Evolutionary conservation across 2,113 vertebrate species (phyloP).

Genomic region (Hippocampus comes): DNA sequence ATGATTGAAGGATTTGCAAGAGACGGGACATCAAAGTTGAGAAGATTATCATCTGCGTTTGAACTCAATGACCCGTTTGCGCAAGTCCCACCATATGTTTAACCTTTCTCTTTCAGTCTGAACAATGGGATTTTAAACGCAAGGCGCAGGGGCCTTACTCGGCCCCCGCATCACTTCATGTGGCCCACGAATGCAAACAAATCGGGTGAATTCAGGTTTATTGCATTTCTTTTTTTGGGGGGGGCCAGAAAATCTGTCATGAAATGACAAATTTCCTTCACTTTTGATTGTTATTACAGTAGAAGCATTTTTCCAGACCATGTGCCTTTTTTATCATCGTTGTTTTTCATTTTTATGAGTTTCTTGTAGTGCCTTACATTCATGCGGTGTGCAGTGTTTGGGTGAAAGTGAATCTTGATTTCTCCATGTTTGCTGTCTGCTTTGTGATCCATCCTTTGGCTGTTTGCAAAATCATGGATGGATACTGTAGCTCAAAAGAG

Average conservation of each 20-base stretch:
- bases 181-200: neutral
- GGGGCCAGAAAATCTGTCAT: too few species aligned
- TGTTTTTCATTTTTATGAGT: neutral
- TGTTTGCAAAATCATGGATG: neutral
- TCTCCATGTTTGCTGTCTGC: neutral
- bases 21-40: conserved; percentile 19
- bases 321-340: too few species aligned
- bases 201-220: too few species aligned
- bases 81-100: neutral
- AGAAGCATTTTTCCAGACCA: too few species aligned
- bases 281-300: too few species aligned
- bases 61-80: conserved; percentile 20
- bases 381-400: neutral
- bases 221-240: too few species aligned
- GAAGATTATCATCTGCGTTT: conserved; percentile 36
- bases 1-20: conserved; percentile 51
- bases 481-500: too few species aligned
- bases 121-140: neutral
- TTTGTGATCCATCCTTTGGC: neutral
- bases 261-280: too few species aligned
- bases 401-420: too few species aligned
- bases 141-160: neutral
- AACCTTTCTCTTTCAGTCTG: neutral
- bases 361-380: neutral
- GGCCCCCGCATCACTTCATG: neutral